These are phyloP conservation scores for Lagria hirta DNA, from an alignment of 2,888 invertebrate genomes.

Conservation along the genomic window DNA sequence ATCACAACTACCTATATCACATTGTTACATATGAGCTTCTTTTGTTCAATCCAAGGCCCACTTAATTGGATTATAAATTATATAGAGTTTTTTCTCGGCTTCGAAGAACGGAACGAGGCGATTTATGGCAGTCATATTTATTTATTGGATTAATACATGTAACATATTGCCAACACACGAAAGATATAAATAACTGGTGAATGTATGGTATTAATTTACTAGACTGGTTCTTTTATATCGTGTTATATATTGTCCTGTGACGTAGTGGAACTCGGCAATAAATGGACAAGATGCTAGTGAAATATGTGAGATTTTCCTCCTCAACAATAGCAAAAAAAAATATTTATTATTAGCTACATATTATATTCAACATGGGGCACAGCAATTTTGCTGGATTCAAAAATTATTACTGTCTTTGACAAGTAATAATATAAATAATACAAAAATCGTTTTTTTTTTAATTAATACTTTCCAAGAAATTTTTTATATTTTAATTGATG, in stretches of 20 bases:
- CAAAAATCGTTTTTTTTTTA: too few relatives aligned
- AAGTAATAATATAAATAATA: too few relatives aligned
- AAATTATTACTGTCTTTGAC: too few relatives aligned
- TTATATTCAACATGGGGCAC: too few relatives aligned
- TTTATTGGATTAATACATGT: slow-evolving; percentile 58
- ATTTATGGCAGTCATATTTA: slow-evolving; percentile 57
- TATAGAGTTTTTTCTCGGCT: slow-evolving; percentile 45
- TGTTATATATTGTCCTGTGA: slow-evolving; percentile 51
- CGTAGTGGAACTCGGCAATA: slow-evolving; percentile 45
- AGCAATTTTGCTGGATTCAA: too few relatives aligned
- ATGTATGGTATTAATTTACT: slow-evolving; percentile 56
- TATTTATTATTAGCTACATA: too few relatives aligned
- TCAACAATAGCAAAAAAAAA: too few relatives aligned
- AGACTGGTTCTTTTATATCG: slow-evolving; percentile 52
- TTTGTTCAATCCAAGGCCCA: slow-evolving; percentile 47
- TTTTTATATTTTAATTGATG: too few relatives aligned
- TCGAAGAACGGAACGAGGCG: slow-evolving; percentile 46
- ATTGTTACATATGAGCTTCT: slow-evolving; percentile 36
- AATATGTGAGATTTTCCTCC: slow-evolving; percentile 31
- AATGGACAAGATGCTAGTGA: slow-evolving; percentile 39
- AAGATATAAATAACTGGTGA: slow-evolving; percentile 55
- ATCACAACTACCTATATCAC: slow-evolving; percentile 34
- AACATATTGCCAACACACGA: slow-evolving; percentile 57
- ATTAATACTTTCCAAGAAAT: too few relatives aligned
- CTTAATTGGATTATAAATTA: slow-evolving; percentile 57